phyloP scores from a whole-genome alignment of 2,888 invertebrate genomes.

The Drosophila trichaetosa region DNA sequence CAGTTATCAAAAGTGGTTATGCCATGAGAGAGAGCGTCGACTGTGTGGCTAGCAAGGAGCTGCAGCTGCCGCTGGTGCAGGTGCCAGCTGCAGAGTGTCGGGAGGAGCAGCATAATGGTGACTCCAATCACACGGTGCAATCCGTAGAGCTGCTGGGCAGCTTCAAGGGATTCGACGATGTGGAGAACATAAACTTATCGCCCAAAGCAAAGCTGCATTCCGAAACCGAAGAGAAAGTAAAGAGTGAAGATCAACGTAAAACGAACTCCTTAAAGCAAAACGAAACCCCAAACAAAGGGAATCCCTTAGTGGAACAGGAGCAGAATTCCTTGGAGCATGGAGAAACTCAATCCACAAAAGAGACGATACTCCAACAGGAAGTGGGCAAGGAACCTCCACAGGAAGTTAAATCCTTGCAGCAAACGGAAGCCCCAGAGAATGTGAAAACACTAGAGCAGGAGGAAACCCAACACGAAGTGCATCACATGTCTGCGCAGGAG shows the following conservation, averaged over 20 bases:
- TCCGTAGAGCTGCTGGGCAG: conserved; percentile 55
- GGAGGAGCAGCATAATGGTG: conserved; percentile 43
- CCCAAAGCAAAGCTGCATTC: conserved; percentile 51
- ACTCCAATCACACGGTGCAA: conserved; percentile 41
- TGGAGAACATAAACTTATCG: conserved; percentile 62
- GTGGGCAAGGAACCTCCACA: neutral
- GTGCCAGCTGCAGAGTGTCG: neutral
- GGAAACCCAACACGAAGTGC: neutral
- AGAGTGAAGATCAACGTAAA: neutral
- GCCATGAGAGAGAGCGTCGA: conserved; percentile 34
- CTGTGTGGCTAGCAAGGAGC: neutral
- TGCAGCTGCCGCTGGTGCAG: neutral
- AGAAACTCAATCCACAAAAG: neutral
- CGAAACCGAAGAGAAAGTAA: conserved; percentile 17
- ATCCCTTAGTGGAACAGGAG: neutral
- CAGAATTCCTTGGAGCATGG: neutral
- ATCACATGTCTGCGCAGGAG: neutral
- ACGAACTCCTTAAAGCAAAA: neutral
- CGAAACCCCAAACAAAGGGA: too few species aligned
- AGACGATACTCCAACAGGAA: neutral
- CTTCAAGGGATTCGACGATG: conserved; percentile 71
- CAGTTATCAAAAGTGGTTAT: conserved; percentile 66
- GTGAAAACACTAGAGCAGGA: neutral
- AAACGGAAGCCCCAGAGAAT: neutral
- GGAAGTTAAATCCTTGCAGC: neutral